Evolutionary conservation across 2,113 vertebrate species (phyloP).

Genomic region (Nycticorax nycticorax): DNA sequence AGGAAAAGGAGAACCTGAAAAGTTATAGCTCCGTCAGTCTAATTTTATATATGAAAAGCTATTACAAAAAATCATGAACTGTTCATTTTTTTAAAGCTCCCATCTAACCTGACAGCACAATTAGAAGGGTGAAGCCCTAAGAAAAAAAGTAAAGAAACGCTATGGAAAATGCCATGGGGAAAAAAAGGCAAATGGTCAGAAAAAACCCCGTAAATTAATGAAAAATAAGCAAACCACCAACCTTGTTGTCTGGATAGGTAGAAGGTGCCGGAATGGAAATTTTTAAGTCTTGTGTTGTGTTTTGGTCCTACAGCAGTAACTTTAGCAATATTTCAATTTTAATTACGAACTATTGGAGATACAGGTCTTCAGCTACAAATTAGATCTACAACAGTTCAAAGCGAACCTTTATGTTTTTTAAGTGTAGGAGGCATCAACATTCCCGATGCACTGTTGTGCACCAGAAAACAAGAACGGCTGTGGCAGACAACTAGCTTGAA

Average conservation of each 20-base stretch:
- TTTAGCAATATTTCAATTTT: neutral
- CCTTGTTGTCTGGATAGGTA: neutral
- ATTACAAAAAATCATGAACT: neutral
- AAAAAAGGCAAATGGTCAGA: neutral
- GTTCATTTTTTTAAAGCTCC: neutral
- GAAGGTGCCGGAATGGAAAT: neutral
- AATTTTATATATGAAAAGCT: neutral
- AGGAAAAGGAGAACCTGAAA: neutral
- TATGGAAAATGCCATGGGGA: neutral
- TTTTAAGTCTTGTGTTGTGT: neutral
- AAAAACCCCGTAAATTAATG: neutral
- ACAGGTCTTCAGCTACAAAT: neutral
- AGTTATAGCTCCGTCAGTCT: neutral
- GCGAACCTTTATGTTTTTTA: neutral
- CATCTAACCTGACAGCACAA: neutral
- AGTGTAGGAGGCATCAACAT: neutral
- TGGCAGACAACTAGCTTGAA: neutral
- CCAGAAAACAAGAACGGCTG: neutral
- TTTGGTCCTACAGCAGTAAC: neutral
- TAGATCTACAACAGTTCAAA: neutral
- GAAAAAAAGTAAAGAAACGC: neutral
- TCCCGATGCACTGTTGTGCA: neutral
- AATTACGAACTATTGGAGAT: neutral
- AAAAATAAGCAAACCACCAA: neutral
- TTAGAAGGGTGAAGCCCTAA: neutral